Base-by-base conservation (phyloP, 2,888 invertebrate genomes). In the Lypha dubia region DNA sequence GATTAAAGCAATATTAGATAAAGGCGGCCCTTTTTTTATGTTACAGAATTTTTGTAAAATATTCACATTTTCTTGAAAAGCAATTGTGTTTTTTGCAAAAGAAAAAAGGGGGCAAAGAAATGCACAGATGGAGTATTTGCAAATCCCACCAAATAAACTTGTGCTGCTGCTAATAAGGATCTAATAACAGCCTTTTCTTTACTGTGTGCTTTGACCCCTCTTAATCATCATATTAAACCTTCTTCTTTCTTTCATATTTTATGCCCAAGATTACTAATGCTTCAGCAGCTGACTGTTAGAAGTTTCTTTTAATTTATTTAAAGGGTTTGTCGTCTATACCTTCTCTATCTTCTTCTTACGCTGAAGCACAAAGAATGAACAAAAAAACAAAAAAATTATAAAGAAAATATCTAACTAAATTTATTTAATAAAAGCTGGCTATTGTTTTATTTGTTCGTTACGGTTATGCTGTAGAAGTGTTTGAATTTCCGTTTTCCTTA, bases 401-500 rank as follows among this genome's bases (percentile, higher is more conserved):
- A 53, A 58, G 5, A 20, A 22, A 15, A 9, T 7, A 15, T 8
- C 44, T n/a, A 53, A 65, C 20, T n/a, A n/a, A 49, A 49, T 38
- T 22, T 56, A 60, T 32, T 71, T 3, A 44, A 65, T 20, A 32
- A 60, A 49, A 62, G 1, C 17, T 15, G 11, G 7, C 13, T 28
- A 32, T 68, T 62, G 38, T 56, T 51, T n/a, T 53, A 8, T 60
- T 68, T 28, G 44, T 15, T 56, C n/a, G 13, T 35, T 24, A 51
- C n/a, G n/a, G n/a, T n/a, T n/a, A 63, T 28, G 11, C 8, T 38
- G 24, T 8, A 3, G 28, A 56, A 58, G 56, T 20, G 44, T 1
- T 49, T 24, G 51, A 79, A 44, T 71, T 79, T 53, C 51, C 62
- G 11, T 62, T 77, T 56, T 32, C 32, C 35, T 20, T 13, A 0